Evolutionary conservation across 2,888 invertebrate species (phyloP).

Genomic region (Drosophila paranaensis): DNA sequence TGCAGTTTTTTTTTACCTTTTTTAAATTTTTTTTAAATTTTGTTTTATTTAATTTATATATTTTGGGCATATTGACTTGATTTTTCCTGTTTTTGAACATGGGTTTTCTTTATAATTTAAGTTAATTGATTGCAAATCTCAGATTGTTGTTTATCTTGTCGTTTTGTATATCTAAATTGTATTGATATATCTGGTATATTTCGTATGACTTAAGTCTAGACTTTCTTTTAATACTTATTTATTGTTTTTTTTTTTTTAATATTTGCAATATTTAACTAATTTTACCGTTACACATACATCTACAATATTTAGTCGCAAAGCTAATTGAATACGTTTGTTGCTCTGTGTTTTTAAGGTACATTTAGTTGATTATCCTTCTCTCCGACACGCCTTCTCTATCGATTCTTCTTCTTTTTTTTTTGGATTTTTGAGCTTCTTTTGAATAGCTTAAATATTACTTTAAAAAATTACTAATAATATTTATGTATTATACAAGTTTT

Average conservation of each 20-base stretch:
- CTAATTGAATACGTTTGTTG: slow-evolving; percentile 70
- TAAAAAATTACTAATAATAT: slow-evolving; percentile 33
- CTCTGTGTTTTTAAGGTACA: slow-evolving; percentile 69
- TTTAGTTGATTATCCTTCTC: slow-evolving; percentile 52
- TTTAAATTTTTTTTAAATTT: slow-evolving; percentile 20
- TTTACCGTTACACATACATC: slow-evolving; percentile 13
- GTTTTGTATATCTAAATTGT: slow-evolving; percentile 19
- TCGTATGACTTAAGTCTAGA: not conserved
- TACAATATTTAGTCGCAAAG: slow-evolving; percentile 57
- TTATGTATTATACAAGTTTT: slow-evolving; percentile 22
- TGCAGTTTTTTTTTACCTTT: slow-evolving; percentile 10
- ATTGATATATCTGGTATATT: slow-evolving; percentile 20
- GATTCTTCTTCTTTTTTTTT: slow-evolving; percentile 45
- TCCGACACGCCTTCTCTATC: slow-evolving; percentile 3
- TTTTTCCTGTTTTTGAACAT: slow-evolving; percentile 8
- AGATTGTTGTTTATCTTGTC: slow-evolving; percentile 21
- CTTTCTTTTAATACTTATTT: slow-evolving; percentile 47
- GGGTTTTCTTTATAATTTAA: slow-evolving; percentile 1
- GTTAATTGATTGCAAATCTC: slow-evolving; percentile 40
- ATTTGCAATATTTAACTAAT: slow-evolving; percentile 39
- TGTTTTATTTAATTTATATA: not conserved
- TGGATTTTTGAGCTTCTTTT: slow-evolving; percentile 54
- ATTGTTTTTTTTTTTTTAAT: slow-evolving; percentile 21
- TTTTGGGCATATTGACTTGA: slow-evolving; percentile 15
- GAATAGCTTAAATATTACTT: slow-evolving; percentile 17